These are phyloP conservation scores for Ascaphus truei DNA, from an alignment of 2,113 vertebrate species.

Conservation along the genomic window DNA sequence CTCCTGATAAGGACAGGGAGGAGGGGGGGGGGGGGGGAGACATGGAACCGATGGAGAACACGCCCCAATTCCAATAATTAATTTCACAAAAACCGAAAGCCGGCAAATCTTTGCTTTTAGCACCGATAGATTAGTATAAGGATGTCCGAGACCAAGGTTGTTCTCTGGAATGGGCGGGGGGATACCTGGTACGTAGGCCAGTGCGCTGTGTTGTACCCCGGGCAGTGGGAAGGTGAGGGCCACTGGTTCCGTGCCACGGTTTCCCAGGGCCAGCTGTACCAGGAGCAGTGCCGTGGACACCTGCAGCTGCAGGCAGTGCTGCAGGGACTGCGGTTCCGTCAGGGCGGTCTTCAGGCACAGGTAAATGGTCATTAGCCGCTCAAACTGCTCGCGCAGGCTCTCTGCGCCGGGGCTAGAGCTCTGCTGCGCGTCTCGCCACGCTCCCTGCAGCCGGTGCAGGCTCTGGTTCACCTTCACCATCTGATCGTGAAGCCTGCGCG, in stretches of 20 bases:
- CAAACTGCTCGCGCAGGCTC: constrained; percentile 90
- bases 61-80: no score
- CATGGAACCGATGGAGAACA: no score
- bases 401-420: constrained; percentile 78
- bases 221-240: constrained; percentile 83
- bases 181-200: constrained; percentile 90
- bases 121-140: no score
- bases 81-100: no score
- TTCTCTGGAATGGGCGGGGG: no score
- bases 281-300: constrained; percentile 86
- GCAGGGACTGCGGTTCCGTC: constrained; percentile 88
- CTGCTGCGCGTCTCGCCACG: constrained; percentile 91
- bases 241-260: constrained; percentile 72
- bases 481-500: constrained; percentile 87
- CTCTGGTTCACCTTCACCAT: constrained; percentile 99
- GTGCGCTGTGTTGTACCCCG: constrained; percentile 61
- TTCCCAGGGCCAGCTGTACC: constrained; percentile 83
- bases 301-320: constrained; percentile 92
- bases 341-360: constrained; percentile 91
- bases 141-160: no score
- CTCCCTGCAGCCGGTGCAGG: constrained; percentile 91
- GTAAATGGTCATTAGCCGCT: constrained; percentile 94
- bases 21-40: no score
- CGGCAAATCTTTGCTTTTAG: no score
- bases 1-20: no score